Base-by-base conservation (phyloP, 2,888 invertebrate genomes). In the Disparrhopalites patrizii region DNA sequence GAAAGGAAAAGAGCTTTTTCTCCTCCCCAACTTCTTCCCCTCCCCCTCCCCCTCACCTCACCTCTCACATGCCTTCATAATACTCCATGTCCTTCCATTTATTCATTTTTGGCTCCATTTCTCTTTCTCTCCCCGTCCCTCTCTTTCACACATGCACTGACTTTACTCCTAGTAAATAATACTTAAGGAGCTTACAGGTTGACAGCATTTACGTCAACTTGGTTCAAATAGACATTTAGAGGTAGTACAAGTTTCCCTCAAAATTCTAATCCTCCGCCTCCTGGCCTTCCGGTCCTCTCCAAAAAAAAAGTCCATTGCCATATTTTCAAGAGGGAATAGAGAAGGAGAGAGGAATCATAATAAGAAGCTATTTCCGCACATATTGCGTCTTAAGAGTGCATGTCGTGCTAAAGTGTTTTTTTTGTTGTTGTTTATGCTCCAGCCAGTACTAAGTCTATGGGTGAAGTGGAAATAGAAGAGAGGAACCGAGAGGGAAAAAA, bases 71-170 rank as follows among this genome's bases (percentile, higher is more conserved):
- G n/a, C 20, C 43, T 43, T 43, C 8, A 43, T 10, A n/a, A n/a
- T n/a, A 43, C 20, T 10, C 20, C 7, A 43, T 5, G 28, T 15
- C 30, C 31, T 31, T 27, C 31, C 54, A 54, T 54, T 54, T 54
- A 54, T 54, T 54, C 54, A 31, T 31, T 54, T 54, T 31, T 52
- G 52, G n/a, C n/a, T n/a, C n/a, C n/a, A n/a, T n/a, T n/a, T n/a
- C n/a, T n/a, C n/a, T n/a, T n/a, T n/a, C n/a, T n/a, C n/a, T n/a
- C n/a, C n/a, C n/a, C n/a, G n/a, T n/a, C n/a, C n/a, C n/a, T n/a
- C n/a, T n/a, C n/a, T n/a, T 31, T 54, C 31, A 18, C 8, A 31
- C 33, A 15, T 18, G 33, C 54, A 31, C 33, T 54, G 31, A 31
- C 31, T 54, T 31, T 2, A 3, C 13, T 30, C 25, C 30, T 31